Conservation (phyloP, 2,888 invertebrate species). For the Tenthredo distinguenda region DNA sequence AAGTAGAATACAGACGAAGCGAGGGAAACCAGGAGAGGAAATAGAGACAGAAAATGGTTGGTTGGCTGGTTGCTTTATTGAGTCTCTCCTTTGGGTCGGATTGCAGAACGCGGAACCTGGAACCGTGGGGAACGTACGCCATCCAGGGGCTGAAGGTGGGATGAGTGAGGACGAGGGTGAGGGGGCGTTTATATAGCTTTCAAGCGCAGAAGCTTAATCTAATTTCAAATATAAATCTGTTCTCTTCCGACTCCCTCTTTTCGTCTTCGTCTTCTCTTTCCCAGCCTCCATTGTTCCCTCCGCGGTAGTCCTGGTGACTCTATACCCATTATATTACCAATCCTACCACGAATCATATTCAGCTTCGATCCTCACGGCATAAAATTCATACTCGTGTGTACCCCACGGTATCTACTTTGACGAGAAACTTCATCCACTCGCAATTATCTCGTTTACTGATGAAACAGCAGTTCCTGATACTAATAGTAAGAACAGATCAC, state of each 20-base stretch:
- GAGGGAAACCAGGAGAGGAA: constrained; percentile 56
- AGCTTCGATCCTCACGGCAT: background rate
- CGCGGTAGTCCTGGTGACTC: constrained; percentile 12
- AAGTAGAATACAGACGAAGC: constrained; percentile 23
- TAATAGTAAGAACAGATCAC: background rate
- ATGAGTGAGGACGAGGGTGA: constrained; percentile 60
- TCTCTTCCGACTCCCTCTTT: constrained; percentile 68
- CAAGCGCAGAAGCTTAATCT: constrained; percentile 78
- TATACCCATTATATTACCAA: constrained; percentile 13
- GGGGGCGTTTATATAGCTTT: constrained; percentile 77
- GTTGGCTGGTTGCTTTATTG: constrained; percentile 75
- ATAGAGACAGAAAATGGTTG: constrained; percentile 63
- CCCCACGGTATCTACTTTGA: background rate
- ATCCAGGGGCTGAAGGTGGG: background rate
- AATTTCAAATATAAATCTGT: constrained; percentile 78
- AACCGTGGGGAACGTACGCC: constrained; percentile 43
- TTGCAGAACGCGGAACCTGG: constrained; percentile 68
- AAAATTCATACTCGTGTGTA: constrained; percentile 19
- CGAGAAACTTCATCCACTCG: background rate
- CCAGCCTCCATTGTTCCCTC: constrained; percentile 49
- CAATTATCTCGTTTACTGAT: background rate
- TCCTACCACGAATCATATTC: constrained; percentile 29
- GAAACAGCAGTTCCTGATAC: background rate
- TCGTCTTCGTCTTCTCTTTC: constrained; percentile 59
- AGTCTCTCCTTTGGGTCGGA: constrained; percentile 70